phyloP scores from a whole-genome alignment of 2,888 invertebrate genomes.

The Plebejus anna region DNA sequence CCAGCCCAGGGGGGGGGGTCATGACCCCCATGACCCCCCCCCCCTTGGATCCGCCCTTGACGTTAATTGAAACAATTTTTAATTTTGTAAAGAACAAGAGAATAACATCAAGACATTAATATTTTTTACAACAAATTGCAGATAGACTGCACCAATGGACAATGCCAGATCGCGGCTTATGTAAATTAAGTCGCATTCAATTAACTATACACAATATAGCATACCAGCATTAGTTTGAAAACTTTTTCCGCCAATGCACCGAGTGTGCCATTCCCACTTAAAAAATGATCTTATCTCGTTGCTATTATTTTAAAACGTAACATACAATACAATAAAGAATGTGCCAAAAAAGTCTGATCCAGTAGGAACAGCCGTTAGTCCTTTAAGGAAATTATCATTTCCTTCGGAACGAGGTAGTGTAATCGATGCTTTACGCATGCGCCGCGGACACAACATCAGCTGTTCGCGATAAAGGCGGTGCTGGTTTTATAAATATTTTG shows the following conservation, averaged over 20 bases:
- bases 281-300: neutral
- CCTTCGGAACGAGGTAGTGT: neutral
- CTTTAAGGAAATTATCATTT: neutral
- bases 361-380: neutral
- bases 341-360: neutral
- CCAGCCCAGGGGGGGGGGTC: too few relatives aligned
- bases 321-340: neutral
- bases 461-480: neutral
- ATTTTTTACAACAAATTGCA: neutral
- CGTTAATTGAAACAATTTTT: too few relatives aligned
- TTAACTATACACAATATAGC: neutral
- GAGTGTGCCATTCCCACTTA: neutral
- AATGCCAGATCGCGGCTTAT: neutral
- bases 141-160: neutral
- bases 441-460: neutral
- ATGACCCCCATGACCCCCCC: too few relatives aligned
- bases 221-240: neutral
- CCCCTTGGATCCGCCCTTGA: too few relatives aligned
- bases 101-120: neutral
- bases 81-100: too few relatives aligned
- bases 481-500: constrained; percentile 15
- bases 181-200: neutral
- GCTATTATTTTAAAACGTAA: neutral
- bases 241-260: neutral
- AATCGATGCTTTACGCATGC: constrained; percentile 18